Percentiles rank a stretch among this genome's conserved stretches.
Evolutionary conservation across 2,113 vertebrate genomes (phyloP).

Genomic region (Coregonus clupeaformis): DNA sequence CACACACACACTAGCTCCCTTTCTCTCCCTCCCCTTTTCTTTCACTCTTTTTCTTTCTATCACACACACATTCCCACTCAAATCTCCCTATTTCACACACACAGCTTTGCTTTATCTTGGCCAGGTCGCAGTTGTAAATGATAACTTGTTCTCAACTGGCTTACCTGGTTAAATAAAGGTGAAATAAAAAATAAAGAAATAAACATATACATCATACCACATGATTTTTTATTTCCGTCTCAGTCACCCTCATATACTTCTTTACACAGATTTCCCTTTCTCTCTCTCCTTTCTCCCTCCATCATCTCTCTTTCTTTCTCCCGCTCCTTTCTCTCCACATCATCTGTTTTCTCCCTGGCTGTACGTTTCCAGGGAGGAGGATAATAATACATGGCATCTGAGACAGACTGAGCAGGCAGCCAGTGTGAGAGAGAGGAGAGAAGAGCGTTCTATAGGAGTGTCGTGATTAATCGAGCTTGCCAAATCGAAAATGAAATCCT

Average conservation of each 20-base stretch:
- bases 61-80: neutral
- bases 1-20: neutral
- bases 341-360: neutral
- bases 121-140: too few species aligned
- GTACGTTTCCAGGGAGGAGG: constrained; percentile 34
- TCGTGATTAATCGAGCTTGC: constrained; percentile 74
- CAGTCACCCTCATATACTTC: neutral
- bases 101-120: too few species aligned
- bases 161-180: too few species aligned
- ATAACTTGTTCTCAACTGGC: too few species aligned
- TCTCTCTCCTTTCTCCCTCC: neutral
- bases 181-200: too few species aligned
- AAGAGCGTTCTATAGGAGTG: constrained; percentile 54
- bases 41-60: constrained; percentile 1
- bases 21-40: neutral
- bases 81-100: neutral
- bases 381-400: constrained; percentile 57
- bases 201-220: neutral
- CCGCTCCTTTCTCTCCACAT: neutral
- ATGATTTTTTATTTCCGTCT: neutral
- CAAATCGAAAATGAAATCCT: constrained; percentile 70
- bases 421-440: neutral
- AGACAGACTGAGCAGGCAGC: constrained; percentile 49
- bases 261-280: neutral
- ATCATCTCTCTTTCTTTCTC: neutral